These are phyloP conservation scores for Aphrophora alni DNA, from an alignment of 2,888 invertebrate genomes.

Conservation along the genomic window DNA sequence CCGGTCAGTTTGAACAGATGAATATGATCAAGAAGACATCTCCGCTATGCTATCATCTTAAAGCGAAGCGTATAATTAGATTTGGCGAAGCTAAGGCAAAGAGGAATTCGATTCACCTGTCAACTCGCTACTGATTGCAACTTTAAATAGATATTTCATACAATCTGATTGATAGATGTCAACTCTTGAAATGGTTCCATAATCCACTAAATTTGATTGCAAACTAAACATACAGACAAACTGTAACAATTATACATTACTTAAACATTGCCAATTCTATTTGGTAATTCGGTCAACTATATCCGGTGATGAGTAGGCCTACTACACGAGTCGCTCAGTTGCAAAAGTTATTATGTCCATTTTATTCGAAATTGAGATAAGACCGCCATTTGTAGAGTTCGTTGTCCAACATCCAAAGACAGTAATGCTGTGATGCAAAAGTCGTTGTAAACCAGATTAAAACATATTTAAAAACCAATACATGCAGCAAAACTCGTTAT, in stretches of 20 bases:
- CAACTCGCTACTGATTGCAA: too few species aligned
- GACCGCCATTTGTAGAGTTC: too few species aligned
- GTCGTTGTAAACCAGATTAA: too few species aligned
- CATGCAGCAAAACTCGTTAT: too few species aligned
- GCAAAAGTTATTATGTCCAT: too few species aligned
- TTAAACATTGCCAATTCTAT: neutral
- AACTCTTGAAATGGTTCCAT: neutral
- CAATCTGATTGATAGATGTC: neutral
- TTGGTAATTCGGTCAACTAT: neutral
- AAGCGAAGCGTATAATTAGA: constrained; percentile 29
- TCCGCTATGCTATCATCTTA: neutral
- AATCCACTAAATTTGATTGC: neutral
- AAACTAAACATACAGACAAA: neutral
- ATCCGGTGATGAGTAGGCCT: neutral
- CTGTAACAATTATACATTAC: neutral
- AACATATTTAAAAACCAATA: too few species aligned
- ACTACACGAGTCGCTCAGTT: too few species aligned
- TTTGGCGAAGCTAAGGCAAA: constrained; percentile 18
- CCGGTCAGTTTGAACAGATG: neutral
- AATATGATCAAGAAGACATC: neutral
- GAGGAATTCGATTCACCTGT: constrained; percentile 35
- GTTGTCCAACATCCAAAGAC: too few species aligned
- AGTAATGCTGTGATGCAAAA: too few species aligned
- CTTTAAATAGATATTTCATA: too few species aligned
- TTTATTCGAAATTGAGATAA: too few species aligned